Evolutionary conservation across 2,888 invertebrate species (phyloP).

Genomic region (Lycocerus yunnanus): DNA sequence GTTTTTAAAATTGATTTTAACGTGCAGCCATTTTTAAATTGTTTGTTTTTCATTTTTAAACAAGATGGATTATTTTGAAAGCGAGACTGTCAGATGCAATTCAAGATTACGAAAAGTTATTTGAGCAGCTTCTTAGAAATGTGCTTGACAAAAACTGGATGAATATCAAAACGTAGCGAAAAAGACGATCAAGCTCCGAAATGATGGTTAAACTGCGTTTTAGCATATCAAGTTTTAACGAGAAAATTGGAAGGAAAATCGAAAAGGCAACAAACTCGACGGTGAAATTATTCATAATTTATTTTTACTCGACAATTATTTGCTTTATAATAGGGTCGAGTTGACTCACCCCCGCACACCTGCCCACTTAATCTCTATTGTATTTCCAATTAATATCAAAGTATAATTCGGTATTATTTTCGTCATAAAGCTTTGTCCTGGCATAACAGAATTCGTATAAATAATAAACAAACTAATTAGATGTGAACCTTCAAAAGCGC

Average conservation of each 20-base stretch:
- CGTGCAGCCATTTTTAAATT: not conserved
- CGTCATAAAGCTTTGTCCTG: not conserved
- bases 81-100: not conserved
- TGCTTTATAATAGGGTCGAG: not conserved
- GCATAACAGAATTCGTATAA: not conserved
- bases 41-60: not conserved
- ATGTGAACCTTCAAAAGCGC: not conserved
- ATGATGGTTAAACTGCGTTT: not conserved
- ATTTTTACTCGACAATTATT: not conserved
- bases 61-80: not conserved
- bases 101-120: not conserved
- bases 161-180: not conserved
- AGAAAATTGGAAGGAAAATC: not conserved
- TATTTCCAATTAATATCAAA: not conserved
- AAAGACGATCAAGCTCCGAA: not conserved
- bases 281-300: not conserved
- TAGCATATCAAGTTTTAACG: not conserved
- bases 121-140: not conserved
- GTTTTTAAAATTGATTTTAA: not conserved
- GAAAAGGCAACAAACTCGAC: not conserved
- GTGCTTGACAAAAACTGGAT: not conserved
- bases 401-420: not conserved
- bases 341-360: no score
- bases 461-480: not conserved
- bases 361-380: not conserved